Percentiles rank a stretch among this genome's conserved stretches.
Evolutionary conservation across 2,888 invertebrate species (phyloP).

Genomic region (Parasteatoda lunata): DNA sequence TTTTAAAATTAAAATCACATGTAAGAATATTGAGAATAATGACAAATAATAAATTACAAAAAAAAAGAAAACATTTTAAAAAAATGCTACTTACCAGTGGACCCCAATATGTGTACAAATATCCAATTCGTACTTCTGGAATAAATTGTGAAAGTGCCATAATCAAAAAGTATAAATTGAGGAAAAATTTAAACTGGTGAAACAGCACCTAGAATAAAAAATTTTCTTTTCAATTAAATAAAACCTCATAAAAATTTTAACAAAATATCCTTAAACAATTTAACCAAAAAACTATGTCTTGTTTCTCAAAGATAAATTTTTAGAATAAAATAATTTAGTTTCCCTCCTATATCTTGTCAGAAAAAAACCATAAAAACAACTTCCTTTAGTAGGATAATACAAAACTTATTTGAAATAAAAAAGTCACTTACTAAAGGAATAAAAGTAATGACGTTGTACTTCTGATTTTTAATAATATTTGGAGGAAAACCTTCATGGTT

Average conservation of each 20-base stretch:
- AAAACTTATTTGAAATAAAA: neutral
- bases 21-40: too few relatives aligned
- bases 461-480: constrained; percentile 97
- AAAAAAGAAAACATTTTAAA: neutral
- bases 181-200: constrained; percentile 99
- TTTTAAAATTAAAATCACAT: too few relatives aligned
- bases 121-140: constrained; percentile 95
- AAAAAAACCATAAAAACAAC: neutral
- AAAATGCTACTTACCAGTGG: constrained; percentile 82
- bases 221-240: constrained; percentile 32
- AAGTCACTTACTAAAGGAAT: constrained; percentile 76
- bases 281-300: neutral
- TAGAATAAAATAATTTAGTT: neutral
- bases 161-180: constrained; percentile 97
- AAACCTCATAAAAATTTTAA: neutral
- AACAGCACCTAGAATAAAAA: constrained; percentile 83
- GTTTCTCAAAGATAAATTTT: neutral
- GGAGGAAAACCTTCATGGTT: constrained; percentile 89
- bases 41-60: too few relatives aligned
- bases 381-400: too few relatives aligned
- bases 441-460: constrained; percentile 86
- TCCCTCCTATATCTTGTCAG: neutral
- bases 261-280: neutral
- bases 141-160: constrained; percentile 99
- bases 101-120: constrained; percentile 99